Evolutionary conservation across 1,140 invertebrate species (phyloP).

Genomic region (Ganaspis sp.): DNA sequence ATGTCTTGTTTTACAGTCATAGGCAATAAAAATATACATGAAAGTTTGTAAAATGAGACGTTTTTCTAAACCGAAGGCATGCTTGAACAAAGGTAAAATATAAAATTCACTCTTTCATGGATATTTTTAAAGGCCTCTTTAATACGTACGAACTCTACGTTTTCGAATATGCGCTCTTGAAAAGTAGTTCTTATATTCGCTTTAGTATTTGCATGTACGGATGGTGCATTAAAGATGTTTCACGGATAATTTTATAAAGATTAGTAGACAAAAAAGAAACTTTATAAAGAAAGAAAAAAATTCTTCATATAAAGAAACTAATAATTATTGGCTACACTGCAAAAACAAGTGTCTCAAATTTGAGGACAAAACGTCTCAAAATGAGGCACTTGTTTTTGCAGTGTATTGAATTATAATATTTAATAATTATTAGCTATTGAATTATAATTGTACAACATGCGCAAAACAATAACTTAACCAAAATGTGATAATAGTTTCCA

Average conservation of each 20-base stretch:
- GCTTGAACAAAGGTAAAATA: background rate
- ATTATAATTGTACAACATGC: too few species aligned
- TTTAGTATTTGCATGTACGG: background rate
- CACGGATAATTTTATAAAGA: too few species aligned
- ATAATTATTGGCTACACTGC: too few species aligned
- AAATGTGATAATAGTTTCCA: too few species aligned
- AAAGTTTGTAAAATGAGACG: background rate
- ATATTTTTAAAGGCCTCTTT: background rate
- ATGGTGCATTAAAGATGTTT: background rate
- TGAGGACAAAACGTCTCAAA: too few species aligned
- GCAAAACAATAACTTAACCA: too few species aligned
- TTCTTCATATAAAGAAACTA: too few species aligned
- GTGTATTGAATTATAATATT: too few species aligned
- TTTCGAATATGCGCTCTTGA: background rate
- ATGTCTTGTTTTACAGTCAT: conserved; percentile 2
- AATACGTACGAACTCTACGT: conserved; percentile 14
- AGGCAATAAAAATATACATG: background rate
- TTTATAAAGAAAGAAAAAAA: background rate
- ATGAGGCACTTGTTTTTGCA: too few species aligned
- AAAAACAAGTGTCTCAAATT: too few species aligned
- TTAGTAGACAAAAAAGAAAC: too few species aligned
- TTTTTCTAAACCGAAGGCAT: background rate
- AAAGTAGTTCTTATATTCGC: background rate
- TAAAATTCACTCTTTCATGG: background rate
- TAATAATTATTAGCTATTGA: too few species aligned